A percentile compares a stretch with the other conserved stretches of the same genome.
phyloP scores from a whole-genome alignment of 2,888 invertebrate genomes.

The Agrotis segetum region DNA sequence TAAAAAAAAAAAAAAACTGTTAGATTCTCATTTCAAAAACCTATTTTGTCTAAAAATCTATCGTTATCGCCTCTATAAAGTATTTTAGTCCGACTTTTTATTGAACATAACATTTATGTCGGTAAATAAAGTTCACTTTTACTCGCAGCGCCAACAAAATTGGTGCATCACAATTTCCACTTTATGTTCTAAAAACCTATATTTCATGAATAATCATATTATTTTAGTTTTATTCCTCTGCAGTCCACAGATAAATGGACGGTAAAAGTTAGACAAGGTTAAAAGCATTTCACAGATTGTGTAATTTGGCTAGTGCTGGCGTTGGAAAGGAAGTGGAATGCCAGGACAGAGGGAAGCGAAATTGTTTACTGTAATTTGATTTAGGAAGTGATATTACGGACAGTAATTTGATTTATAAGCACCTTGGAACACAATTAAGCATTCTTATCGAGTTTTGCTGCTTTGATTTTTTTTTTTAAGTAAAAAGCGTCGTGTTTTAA shows the following conservation, averaged over 20 bases:
- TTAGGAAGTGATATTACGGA: slow-evolving; percentile 32
- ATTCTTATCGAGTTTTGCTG: slow-evolving; percentile 54
- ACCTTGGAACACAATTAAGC: slow-evolving; percentile 49
- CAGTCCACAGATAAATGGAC: slow-evolving; percentile 34
- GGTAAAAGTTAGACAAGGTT: slow-evolving; percentile 35
- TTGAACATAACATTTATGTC: neutral
- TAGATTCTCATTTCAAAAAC: no score
- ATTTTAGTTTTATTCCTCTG: slow-evolving; percentile 19
- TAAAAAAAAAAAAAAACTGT: no score
- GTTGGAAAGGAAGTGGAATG: neutral
- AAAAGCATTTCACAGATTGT: slow-evolving; percentile 43
- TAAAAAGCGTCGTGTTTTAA: neutral
- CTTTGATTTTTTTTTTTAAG: slow-evolving; percentile 40
- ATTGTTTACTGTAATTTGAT: slow-evolving; percentile 60
- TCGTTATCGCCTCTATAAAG: neutral
- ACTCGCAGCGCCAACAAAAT: neutral
- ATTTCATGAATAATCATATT: slow-evolving; percentile 41
- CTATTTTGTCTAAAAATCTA: no score
- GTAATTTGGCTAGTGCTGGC: slow-evolving; percentile 32
- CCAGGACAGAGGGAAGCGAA: slow-evolving; percentile 9
- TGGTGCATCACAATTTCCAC: neutral
- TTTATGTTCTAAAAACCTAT: slow-evolving; percentile 17
- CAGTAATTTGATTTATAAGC: slow-evolving; percentile 62
- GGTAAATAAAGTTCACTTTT: neutral
- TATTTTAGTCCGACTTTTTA: neutral